Evolutionary conservation across 2,797 vertebrate species (phyloP), one percentile per base, ranked within the genome.

Genomic region (Gadopsis marmoratus): DNA sequence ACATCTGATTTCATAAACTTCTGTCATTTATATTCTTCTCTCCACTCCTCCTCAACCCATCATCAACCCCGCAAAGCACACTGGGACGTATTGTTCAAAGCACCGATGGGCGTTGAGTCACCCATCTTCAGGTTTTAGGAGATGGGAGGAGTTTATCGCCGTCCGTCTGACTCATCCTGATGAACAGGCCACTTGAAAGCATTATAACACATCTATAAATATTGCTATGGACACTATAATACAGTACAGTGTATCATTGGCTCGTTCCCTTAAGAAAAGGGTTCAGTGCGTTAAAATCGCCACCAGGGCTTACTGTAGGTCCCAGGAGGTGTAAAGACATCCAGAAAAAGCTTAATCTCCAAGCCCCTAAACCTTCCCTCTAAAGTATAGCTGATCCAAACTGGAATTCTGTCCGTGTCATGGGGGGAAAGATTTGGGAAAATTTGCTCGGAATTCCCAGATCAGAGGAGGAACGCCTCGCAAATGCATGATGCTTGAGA

Each of bases 181-280:
- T 61, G 82, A 84, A 90, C 87, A 92, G 90, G 91, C 83, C 88
- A 89, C 89, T 91, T 89, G 66, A 92, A 95, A 94, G 90, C 91
- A 91, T 94, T 91, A 94, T 89, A 93, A 94, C 92, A 95, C 93
- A 94, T 94, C 92, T 95, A 95, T 96, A 96, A 96, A 96, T 96
- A 96, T 96, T 95, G 94, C 95, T 95, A 95, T 95, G 84, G 94
- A 96, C 94, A 95, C 89, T 93, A 95, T 94, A 90, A 92, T 95
- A 96, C 95, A 96, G 93, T 95, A 94, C 95, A 96, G 95, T 96
- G 95, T 95, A 96, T 96, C 93, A 94, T 94, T 93, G 93, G 94
- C 94, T 95, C 91, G 76, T 92, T 92, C 94, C 94, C 90, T 92
- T 83, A 41, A 86, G 73, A 88, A 78, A 90, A 89, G 93, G 94